Evolutionary conservation across 2,113 vertebrate genomes (phyloP).

Genomic region (Sinocyclocheilus rhinocerous): DNA sequence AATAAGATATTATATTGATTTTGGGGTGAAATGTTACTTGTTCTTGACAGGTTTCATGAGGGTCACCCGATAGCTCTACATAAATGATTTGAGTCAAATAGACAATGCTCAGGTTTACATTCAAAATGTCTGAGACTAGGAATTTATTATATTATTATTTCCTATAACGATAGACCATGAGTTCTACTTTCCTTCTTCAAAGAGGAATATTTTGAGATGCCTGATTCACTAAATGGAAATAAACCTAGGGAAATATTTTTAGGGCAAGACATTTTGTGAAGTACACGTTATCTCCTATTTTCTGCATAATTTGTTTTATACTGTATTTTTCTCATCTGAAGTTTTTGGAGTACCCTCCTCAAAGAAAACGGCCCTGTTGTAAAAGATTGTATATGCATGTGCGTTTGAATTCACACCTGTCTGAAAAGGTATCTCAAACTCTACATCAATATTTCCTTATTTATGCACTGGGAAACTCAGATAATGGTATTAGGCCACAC

Average conservation of each 20-base stretch:
- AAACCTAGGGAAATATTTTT: no score
- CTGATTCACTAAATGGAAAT: not conserved
- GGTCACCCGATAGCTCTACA: no score
- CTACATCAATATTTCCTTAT: slow-evolving; percentile 8
- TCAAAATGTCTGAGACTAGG: no score
- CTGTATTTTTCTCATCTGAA: not conserved
- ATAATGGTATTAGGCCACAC: slow-evolving; percentile 7
- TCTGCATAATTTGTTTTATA: not conserved
- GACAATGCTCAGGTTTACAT: no score
- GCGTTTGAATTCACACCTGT: not conserved
- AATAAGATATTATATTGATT: not conserved
- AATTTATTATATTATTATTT: no score
- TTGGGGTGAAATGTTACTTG: not conserved
- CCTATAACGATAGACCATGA: not conserved
- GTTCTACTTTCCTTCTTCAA: not conserved
- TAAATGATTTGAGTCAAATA: no score
- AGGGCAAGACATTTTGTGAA: no score
- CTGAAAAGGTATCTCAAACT: slow-evolving; percentile 16
- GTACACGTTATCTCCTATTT: no score
- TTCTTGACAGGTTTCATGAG: not conserved
- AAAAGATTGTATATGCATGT: not conserved
- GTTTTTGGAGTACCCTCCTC: not conserved
- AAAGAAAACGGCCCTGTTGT: not conserved
- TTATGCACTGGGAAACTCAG: not conserved
- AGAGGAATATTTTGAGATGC: not conserved